Percentiles rank a stretch among this genome's conserved stretches.
phyloP scores from a whole-genome alignment of 2,888 invertebrate species.

The Ornithoptera alexandrae region DNA sequence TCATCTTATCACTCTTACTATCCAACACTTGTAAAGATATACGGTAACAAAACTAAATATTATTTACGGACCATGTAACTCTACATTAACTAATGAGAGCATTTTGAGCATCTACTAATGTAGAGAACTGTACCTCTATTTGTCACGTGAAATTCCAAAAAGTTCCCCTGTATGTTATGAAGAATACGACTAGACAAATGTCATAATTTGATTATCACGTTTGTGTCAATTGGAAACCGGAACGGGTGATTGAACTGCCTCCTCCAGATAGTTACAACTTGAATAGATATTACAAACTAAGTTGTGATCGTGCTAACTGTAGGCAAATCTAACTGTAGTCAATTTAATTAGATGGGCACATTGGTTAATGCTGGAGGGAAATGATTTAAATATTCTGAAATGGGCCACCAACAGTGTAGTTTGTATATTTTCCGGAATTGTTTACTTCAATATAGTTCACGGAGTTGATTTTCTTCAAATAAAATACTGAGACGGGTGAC shows the following conservation, averaged over 20 bases:
- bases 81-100: neutral
- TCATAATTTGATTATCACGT: constrained; percentile 17
- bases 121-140: neutral
- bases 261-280: neutral
- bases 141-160: neutral
- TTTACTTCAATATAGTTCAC: no score
- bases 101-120: neutral
- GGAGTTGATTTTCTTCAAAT: no score
- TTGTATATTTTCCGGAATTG: no score
- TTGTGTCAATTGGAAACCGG: neutral
- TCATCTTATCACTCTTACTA: neutral
- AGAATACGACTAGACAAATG: neutral
- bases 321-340: no score
- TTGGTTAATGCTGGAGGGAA: no score
- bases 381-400: no score
- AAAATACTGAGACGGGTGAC: no score
- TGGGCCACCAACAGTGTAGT: no score
- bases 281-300: neutral
- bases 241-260: constrained; percentile 1
- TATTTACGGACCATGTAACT: neutral
- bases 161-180: neutral
- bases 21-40: neutral
- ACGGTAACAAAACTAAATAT: neutral
- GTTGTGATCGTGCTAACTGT: neutral
- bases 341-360: no score